Conservation (phyloP, 2,888 invertebrate genomes). For the Cremastinae sp. region DNA sequence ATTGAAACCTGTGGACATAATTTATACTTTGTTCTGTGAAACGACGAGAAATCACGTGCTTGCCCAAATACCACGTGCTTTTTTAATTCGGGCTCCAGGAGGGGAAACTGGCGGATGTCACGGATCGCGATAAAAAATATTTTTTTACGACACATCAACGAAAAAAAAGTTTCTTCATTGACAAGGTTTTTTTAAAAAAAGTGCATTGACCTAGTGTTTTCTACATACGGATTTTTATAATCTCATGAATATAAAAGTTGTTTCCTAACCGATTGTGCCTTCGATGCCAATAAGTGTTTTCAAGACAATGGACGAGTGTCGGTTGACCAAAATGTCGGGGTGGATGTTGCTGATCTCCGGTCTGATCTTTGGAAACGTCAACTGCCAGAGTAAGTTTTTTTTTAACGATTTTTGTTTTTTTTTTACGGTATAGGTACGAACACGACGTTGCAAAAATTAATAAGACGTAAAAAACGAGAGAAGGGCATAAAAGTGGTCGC, state of each 20-base stretch:
- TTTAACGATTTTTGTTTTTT: slow-evolving; percentile 2
- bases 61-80: too few relatives aligned
- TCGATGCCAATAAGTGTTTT: slow-evolving; percentile 17
- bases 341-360: slow-evolving; percentile 50
- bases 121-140: too few relatives aligned
- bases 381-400: slow-evolving; percentile 61
- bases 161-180: too few relatives aligned
- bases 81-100: too few relatives aligned
- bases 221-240: too few relatives aligned
- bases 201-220: slow-evolving; percentile 8
- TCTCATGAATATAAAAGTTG: too few relatives aligned
- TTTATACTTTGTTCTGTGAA: too few relatives aligned
- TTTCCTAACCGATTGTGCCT: not conserved
- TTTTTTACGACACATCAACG: too few relatives aligned
- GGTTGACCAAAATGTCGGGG: slow-evolving; percentile 37
- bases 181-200: not conserved
- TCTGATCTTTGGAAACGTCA: slow-evolving; percentile 24
- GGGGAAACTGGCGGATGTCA: too few relatives aligned
- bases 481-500: slow-evolving; percentile 4
- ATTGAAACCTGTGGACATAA: too few relatives aligned
- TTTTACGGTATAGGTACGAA: not conserved
- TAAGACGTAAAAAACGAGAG: slow-evolving; percentile 3
- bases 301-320: slow-evolving; percentile 46
- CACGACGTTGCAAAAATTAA: too few relatives aligned
- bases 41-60: too few relatives aligned